phyloP scores from a whole-genome alignment of 2,888 invertebrate species.

The Ormyrus thymus region DNA sequence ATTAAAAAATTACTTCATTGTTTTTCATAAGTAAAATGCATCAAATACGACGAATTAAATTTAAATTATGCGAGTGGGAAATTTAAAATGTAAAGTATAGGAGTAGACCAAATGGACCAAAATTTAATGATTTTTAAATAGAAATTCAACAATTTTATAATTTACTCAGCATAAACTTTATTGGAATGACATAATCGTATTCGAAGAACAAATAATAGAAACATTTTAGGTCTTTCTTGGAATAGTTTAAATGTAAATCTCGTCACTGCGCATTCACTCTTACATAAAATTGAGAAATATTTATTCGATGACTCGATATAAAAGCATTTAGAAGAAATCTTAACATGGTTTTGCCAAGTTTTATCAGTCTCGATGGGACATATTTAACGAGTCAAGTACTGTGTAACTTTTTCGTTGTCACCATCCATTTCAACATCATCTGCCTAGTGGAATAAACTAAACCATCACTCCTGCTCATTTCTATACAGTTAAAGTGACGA shows the following conservation, averaged over 20 bases:
- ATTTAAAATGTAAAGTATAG: constrained; percentile 33
- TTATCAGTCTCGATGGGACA: constrained; percentile 53
- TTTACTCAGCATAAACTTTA: constrained; percentile 56
- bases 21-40: background rate
- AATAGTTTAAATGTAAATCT: constrained; percentile 52
- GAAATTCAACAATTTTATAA: constrained; percentile 50
- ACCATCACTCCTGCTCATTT: constrained; percentile 52
- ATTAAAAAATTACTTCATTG: background rate
- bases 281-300: constrained; percentile 54
- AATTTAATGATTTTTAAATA: constrained; percentile 42
- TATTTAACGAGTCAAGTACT: constrained; percentile 45
- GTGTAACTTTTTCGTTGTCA: constrained; percentile 47
- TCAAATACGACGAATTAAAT: background rate
- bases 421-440: constrained; percentile 43
- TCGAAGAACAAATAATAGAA: constrained; percentile 57
- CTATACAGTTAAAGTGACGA: constrained; percentile 54
- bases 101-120: constrained; percentile 24
- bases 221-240: constrained; percentile 53
- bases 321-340: constrained; percentile 56
- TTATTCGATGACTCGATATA: constrained; percentile 55
- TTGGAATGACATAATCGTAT: constrained; percentile 57
- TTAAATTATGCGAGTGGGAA: constrained; percentile 12
- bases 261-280: constrained; percentile 46
- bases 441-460: constrained; percentile 51
- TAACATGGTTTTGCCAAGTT: constrained; percentile 51